Evolutionary conservation across 1,140 invertebrate genomes (phyloP).

Genomic region (Homarus americanus): DNA sequence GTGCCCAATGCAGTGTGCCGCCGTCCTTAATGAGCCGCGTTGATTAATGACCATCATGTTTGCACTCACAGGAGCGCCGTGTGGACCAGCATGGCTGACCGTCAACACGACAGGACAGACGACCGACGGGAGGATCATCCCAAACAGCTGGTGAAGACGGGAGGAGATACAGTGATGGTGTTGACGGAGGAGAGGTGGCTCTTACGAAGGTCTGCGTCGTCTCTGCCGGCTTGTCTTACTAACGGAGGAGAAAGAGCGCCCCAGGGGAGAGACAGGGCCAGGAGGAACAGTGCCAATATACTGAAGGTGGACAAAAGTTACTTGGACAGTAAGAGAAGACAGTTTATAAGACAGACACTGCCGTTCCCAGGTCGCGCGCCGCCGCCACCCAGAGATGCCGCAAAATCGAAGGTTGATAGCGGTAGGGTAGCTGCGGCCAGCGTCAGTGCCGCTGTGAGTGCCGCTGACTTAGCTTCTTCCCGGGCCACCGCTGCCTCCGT

Average conservation of each 20-base stretch:
- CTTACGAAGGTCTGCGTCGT: not conserved
- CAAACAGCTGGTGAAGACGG: not conserved
- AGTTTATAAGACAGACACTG: not conserved
- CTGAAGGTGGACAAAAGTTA: not conserved
- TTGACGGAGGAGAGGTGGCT: not conserved
- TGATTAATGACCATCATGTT: too few species aligned
- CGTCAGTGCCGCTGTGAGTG: conserved; percentile 35
- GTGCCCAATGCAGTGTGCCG: too few species aligned
- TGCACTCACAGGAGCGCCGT: too few species aligned
- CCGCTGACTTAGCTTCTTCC: not conserved
- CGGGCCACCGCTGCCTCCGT: not conserved
- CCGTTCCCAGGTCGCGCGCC: not conserved
- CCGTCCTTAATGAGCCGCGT: too few species aligned
- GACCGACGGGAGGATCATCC: not conserved
- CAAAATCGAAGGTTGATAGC: not conserved
- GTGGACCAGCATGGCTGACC: not conserved
- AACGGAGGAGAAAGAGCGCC: not conserved
- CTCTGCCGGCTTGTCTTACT: not conserved
- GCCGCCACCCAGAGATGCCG: not conserved
- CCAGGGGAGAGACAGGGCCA: not conserved
- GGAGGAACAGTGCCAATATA: not conserved
- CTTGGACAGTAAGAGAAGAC: not conserved
- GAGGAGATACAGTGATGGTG: conserved; percentile 1
- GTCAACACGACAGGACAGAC: not conserved
- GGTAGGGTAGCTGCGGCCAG: not conserved